Conservation (phyloP, 2,797 vertebrate species). For the Phyllotis vaccarum region DNA sequence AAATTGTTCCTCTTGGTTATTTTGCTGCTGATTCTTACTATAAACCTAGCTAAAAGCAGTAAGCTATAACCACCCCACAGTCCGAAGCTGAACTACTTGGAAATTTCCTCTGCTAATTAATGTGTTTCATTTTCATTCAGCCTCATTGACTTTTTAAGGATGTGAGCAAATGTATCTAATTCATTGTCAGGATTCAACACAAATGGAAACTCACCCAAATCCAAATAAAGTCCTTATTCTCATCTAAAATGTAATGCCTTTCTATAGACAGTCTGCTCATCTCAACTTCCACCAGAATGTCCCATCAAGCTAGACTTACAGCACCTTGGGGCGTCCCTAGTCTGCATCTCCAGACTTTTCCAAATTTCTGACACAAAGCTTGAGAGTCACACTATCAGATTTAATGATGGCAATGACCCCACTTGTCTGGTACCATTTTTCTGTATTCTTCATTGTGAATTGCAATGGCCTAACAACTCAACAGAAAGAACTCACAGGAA, state of each 20-base stretch:
- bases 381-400: neutral
- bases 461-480: neutral
- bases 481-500: neutral
- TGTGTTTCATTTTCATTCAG: neutral
- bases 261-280: neutral
- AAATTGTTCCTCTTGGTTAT: neutral
- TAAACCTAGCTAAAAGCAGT: neutral
- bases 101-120: neutral
- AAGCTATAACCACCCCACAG: neutral
- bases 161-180: neutral
- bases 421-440: neutral
- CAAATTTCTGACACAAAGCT: neutral
- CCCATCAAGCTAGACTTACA: neutral
- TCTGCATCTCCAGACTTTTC: neutral
- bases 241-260: neutral
- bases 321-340: neutral
- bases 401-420: neutral
- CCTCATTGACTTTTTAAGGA: neutral
- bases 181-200: neutral
- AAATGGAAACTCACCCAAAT: neutral
- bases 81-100: neutral
- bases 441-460: neutral
- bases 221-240: neutral
- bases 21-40: neutral
- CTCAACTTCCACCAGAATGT: neutral